Evolutionary conservation across 1,140 invertebrate genomes (phyloP), one percentile per base, ranked within the genome.

Genomic region (Charaxes varanes): DNA sequence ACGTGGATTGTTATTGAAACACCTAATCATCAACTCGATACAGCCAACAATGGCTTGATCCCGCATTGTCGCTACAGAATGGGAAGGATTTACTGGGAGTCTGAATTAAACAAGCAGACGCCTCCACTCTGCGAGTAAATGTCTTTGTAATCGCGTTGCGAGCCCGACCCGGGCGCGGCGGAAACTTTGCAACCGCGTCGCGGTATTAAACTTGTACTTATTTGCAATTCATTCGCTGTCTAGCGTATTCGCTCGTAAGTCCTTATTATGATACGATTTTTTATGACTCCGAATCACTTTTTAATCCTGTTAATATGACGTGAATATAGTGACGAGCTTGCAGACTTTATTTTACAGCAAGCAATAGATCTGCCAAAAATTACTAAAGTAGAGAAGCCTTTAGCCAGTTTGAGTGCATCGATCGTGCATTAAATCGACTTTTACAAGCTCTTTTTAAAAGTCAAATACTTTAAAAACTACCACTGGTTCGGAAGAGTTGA

Each of bases 21-120:
- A 49, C 68, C 68, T 77, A 77, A 77, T 74, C 69, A 68, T 61
- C 58, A 58, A 68, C 64, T 67, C 64, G 62, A 74, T 71, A 73
- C 53, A 56, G 41, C 35, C 64, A 57, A 77, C 72, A 77, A 80
- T 66, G 42, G 63, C 53, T 47, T 69, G 66, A 77, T 66, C 70
- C 58, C 38, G 24, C 51, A 77, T 76, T 76, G 69, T 79, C 56
- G 63, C 52, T 41, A 62, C 60, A 72, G 76, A 77, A 80, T 72
- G 50, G 54, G 48, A 65, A 54, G 72, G 72, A 77, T 77, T 72
- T 76, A 66, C 61, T 44, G 37, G 60, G 51, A 63, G 53, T 65
- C 52, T 53, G 60, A 64, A 80, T 76, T 71, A 73, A 71, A 69
- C 65, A 74, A 65, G 53, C 53, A 51, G 48, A 52, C 47, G 36